Conservation (phyloP, 2,113 vertebrate genomes). For the Odocoileus hemionus region DNA sequence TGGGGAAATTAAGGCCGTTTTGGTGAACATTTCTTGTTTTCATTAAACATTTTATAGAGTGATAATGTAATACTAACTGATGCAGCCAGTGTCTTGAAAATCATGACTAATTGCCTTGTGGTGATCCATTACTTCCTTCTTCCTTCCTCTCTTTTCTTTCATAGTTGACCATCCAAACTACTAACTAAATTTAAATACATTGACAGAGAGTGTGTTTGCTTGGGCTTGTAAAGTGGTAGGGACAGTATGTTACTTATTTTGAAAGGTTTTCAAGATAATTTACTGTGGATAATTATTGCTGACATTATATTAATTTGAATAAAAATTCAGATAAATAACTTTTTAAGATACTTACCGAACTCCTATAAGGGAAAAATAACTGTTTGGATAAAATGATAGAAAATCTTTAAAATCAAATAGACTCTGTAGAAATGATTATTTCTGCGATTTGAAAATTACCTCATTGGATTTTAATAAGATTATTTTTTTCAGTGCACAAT, state of each 20-base stretch:
- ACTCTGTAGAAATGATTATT: background rate
- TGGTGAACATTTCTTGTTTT: background rate
- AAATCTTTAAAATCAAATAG: background rate
- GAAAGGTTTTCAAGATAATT: background rate
- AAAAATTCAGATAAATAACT: background rate
- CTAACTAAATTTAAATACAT: background rate
- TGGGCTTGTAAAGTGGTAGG: background rate
- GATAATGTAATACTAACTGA: background rate
- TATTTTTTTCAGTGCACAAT: background rate
- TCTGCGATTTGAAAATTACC: background rate
- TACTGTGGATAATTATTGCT: background rate
- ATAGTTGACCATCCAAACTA: background rate
- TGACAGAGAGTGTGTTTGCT: background rate
- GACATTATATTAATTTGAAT: background rate
- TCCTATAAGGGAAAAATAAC: background rate
- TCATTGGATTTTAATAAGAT: background rate
- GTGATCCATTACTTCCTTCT: background rate
- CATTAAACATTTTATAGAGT: background rate
- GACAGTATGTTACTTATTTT: background rate
- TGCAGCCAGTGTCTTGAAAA: background rate
- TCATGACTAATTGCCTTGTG: background rate
- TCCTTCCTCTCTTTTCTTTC: background rate
- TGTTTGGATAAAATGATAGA: background rate
- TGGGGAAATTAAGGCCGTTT: background rate
- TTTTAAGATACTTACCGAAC: background rate